phyloP scores from a whole-genome alignment of 2,113 vertebrate genomes.

The Geococcyx californianus region DNA sequence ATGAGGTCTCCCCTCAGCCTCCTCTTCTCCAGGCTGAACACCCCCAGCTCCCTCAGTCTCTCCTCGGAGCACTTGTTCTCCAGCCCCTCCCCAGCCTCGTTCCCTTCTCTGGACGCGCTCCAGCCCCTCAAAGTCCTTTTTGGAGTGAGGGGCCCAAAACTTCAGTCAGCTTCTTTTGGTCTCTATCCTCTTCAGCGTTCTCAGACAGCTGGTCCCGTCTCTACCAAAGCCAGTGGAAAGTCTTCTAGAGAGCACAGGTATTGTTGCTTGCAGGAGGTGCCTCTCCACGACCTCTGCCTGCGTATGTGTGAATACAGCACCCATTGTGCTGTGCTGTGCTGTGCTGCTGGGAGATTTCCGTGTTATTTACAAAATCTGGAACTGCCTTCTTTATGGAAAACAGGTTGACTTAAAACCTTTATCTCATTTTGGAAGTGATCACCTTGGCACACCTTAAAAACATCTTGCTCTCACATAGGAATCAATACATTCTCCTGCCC shows the following conservation, averaged over 20 bases:
- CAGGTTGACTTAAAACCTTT: background rate
- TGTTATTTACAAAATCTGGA: background rate
- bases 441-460: background rate
- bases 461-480: background rate
- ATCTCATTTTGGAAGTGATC: background rate
- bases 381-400: background rate
- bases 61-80: no score
- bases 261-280: fast-evolving
- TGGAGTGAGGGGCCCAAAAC: no score
- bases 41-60: no score
- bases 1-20: no score
- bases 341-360: background rate
- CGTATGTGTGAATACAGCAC: background rate
- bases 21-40: no score
- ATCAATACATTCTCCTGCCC: background rate
- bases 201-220: background rate
- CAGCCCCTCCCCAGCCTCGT: no score
- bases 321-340: background rate
- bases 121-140: no score
- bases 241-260: background rate
- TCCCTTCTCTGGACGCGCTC: no score
- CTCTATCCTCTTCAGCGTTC: background rate
- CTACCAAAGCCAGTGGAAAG: background rate
- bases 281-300: background rate
- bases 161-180: background rate